These are phyloP conservation scores for Telenomus remus DNA, from an alignment of 1,140 invertebrate species.

Conservation along the genomic window DNA sequence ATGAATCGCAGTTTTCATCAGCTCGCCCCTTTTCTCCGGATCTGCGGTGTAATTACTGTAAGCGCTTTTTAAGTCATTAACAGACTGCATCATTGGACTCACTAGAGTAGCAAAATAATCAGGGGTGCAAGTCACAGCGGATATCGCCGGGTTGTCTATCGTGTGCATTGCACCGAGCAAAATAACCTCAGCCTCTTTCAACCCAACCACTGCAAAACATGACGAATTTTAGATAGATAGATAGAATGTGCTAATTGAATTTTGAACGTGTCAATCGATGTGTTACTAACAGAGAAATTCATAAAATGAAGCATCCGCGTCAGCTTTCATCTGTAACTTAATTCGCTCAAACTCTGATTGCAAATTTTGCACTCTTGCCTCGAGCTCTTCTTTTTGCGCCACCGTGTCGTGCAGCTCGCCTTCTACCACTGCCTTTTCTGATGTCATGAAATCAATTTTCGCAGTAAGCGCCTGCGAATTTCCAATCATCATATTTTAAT, in stretches of 20 bases:
- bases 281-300: constrained; percentile 68
- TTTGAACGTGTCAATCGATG: not conserved
- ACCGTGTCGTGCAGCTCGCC: constrained; percentile 81
- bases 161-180: constrained; percentile 79
- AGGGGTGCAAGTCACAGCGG: constrained; percentile 81
- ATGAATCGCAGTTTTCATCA: constrained; percentile 67
- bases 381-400: constrained; percentile 80
- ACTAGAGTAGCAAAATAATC: constrained; percentile 79
- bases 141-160: constrained; percentile 82
- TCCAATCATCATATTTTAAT: constrained; percentile 6
- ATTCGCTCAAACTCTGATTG: constrained; percentile 66
- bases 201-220: constrained; percentile 74
- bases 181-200: constrained; percentile 79
- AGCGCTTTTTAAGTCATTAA: constrained; percentile 66
- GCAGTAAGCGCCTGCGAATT: constrained; percentile 68
- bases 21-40: constrained; percentile 65
- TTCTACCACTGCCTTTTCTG: constrained; percentile 79
- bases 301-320: constrained; percentile 63
- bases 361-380: constrained; percentile 76
- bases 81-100: constrained; percentile 69
- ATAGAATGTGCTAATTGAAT: constrained; percentile 2
- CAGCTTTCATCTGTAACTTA: constrained; percentile 64
- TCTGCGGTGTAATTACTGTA: constrained; percentile 67
- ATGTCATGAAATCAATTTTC: constrained; percentile 75
- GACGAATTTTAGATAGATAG: not conserved